A percentile compares a stretch with the other conserved stretches of the same genome.
phyloP scores from a whole-genome alignment of 2,113 vertebrate species.

The Fukomys damarensis region DNA sequence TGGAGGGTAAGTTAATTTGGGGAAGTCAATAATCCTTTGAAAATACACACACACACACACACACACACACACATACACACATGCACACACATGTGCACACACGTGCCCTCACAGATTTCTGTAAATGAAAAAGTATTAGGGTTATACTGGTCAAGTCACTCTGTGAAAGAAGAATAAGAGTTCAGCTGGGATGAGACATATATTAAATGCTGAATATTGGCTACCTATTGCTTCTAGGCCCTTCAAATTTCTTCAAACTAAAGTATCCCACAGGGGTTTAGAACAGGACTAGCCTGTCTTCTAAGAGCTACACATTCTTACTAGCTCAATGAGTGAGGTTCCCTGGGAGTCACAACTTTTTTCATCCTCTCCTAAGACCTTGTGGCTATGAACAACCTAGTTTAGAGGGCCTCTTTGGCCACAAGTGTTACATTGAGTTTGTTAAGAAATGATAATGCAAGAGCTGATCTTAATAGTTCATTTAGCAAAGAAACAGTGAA shows the following conservation, averaged over 20 bases:
- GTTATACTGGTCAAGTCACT: neutral
- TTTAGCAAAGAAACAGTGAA: neutral
- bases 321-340: neutral
- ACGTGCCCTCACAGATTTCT: neutral
- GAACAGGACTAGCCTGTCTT: neutral
- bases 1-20: neutral
- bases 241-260: constrained; percentile 49
- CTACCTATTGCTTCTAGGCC: neutral
- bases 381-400: neutral
- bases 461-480: neutral
- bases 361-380: neutral
- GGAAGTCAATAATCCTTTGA: neutral
- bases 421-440: neutral
- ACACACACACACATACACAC: neutral
- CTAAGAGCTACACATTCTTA: neutral
- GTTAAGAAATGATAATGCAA: neutral
- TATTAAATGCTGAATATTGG: neutral
- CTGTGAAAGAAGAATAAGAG: neutral
- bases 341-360: neutral
- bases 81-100: no score
- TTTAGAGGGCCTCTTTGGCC: neutral
- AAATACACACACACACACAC: neutral
- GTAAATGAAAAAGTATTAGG: neutral
- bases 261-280: neutral
- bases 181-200: neutral